phyloP scores from a whole-genome alignment of 2,888 invertebrate species.

The Mythimna lalbum region DNA sequence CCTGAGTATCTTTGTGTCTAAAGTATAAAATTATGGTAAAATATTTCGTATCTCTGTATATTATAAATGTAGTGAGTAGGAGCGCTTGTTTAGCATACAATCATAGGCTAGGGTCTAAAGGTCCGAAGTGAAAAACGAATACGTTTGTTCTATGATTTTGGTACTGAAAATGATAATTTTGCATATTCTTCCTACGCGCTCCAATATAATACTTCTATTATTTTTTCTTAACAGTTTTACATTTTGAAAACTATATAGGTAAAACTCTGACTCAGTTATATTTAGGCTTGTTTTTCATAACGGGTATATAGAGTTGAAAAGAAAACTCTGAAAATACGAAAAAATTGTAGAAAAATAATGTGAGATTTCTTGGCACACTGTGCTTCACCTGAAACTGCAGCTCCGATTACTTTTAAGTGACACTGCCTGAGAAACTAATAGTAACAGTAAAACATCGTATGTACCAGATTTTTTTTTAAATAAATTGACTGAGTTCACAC shows the following conservation, averaged over 20 bases:
- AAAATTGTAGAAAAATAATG: conserved; percentile 1
- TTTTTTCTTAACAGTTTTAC: too few relatives aligned
- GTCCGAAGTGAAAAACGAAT: conserved; percentile 1
- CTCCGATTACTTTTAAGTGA: neutral
- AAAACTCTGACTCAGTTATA: neutral
- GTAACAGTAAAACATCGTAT: neutral
- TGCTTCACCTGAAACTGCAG: neutral
- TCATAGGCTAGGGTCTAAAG: conserved; percentile 11
- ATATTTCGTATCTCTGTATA: conserved; percentile 35
- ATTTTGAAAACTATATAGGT: too few relatives aligned
- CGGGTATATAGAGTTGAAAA: neutral
- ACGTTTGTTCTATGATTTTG: conserved; percentile 5
- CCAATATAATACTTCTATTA: too few relatives aligned
- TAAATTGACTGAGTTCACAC: neutral
- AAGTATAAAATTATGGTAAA: conserved; percentile 47
- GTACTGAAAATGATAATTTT: conserved; percentile 2
- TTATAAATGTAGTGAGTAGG: conserved; percentile 16
- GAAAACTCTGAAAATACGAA: conserved; percentile 1
- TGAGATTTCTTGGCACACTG: conserved; percentile 13
- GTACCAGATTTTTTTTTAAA: neutral
- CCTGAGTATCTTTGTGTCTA: conserved; percentile 4
- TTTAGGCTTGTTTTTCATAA: neutral
- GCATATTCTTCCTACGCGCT: neutral
- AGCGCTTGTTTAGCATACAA: conserved; percentile 39
- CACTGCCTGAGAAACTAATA: neutral